A percentile compares a stretch with the other conserved stretches of the same genome.
Evolutionary conservation across 2,797 vertebrate genomes (phyloP).

Genomic region (Eleutherodactylus coqui): DNA sequence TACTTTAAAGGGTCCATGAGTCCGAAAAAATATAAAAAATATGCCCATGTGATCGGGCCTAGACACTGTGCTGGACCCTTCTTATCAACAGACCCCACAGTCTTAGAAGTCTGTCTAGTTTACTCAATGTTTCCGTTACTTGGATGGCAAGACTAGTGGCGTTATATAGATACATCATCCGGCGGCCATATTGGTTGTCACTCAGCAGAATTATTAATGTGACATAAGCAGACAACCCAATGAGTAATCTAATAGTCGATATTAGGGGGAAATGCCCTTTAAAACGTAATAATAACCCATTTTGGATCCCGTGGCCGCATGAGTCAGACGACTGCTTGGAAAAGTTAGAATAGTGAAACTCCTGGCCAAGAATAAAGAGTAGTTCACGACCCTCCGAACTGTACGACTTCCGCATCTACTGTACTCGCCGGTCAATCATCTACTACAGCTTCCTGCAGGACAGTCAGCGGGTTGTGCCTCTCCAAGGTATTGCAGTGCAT

Average conservation of each 20-base stretch:
- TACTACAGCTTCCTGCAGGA: neutral
- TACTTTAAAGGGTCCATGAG: too few relatives aligned
- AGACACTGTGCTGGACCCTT: too few relatives aligned
- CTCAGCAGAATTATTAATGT: neutral
- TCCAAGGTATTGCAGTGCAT: conserved; percentile 15
- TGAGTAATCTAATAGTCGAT: neutral
- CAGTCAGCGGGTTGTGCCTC: conserved; percentile 12
- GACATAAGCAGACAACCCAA: neutral
- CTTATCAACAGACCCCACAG: too few relatives aligned
- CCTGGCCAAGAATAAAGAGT: neutral
- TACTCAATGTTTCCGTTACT: too few relatives aligned
- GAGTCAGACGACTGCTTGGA: conserved; percentile 30
- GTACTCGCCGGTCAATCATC: neutral
- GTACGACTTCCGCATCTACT: neutral
- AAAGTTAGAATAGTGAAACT: neutral
- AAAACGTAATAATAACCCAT: neutral
- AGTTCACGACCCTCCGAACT: neutral
- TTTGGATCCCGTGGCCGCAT: neutral
- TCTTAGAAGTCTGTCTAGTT: too few relatives aligned
- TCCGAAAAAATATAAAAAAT: too few relatives aligned
- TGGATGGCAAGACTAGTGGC: too few relatives aligned
- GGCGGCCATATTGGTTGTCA: neutral
- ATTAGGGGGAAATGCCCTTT: neutral
- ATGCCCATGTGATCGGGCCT: too few relatives aligned
- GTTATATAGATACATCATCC: neutral